Conservation (phyloP, 2,113 vertebrate species). For the Stomatorhinus ivindoensis region DNA sequence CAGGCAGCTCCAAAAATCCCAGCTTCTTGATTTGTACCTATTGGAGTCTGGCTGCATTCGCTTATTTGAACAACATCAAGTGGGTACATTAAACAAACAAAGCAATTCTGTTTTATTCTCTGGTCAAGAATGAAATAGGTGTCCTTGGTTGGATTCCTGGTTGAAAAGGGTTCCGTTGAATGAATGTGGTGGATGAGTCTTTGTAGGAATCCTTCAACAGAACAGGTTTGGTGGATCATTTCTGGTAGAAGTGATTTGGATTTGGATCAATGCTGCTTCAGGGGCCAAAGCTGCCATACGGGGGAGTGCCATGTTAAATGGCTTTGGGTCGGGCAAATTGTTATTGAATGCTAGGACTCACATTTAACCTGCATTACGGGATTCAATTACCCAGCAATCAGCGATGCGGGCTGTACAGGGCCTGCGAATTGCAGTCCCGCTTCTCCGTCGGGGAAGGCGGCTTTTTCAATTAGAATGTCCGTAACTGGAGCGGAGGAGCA, state of each 20-base stretch:
- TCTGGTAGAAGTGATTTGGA: background rate
- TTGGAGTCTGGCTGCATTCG: background rate
- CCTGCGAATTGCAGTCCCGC: slow-evolving; percentile 47
- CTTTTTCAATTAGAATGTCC: slow-evolving; percentile 86
- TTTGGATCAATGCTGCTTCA: background rate
- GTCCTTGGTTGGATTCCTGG: background rate
- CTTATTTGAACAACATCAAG: background rate
- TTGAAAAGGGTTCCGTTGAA: background rate
- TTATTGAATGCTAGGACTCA: slow-evolving; percentile 85
- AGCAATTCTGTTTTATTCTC: background rate
- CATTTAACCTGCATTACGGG: slow-evolving; percentile 87
- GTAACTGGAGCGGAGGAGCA: slow-evolving; percentile 61
- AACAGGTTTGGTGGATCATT: background rate
- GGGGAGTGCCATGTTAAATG: slow-evolving; percentile 70
- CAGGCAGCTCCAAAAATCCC: background rate
- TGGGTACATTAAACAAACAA: background rate
- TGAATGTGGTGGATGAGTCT: background rate
- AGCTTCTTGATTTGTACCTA: background rate
- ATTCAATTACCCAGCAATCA: slow-evolving; percentile 86
- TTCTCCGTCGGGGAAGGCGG: slow-evolving; percentile 77
- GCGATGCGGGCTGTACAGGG: slow-evolving; percentile 64
- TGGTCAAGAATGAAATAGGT: background rate
- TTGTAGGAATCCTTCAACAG: background rate
- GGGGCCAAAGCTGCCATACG: background rate
- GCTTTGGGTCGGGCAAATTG: slow-evolving; percentile 78